A percentile compares a stretch with the other conserved stretches of the same genome.
Conservation (phyloP, 2,888 invertebrate species). For the Caenorhabditis uteleia region DNA sequence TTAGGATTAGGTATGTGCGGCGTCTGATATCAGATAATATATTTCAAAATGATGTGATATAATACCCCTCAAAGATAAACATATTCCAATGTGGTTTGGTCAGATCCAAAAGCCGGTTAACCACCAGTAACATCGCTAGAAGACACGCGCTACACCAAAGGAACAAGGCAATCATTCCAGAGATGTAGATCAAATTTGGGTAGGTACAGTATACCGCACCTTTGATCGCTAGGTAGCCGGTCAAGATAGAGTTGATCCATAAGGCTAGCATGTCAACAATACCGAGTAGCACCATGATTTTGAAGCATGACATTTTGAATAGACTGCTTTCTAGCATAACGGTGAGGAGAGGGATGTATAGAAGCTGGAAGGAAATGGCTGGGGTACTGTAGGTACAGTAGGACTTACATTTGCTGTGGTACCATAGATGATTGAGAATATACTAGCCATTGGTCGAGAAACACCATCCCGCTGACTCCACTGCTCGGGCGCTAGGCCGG, state of each 20-base stretch:
- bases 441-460: not conserved
- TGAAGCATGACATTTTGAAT: constrained; percentile 7
- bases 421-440: not conserved
- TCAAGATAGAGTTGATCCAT: constrained; percentile 3
- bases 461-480: not conserved
- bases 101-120: constrained; percentile 4
- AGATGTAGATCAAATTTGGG: constrained; percentile 8
- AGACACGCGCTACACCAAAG: constrained; percentile 12
- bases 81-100: constrained; percentile 1
- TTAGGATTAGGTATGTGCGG: constrained; percentile 4
- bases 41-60: not conserved
- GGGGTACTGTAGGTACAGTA: no score
- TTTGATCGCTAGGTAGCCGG: constrained; percentile 1
- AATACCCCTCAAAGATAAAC: not conserved
- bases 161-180: not conserved
- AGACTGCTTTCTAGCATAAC: not conserved
- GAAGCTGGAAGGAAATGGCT: not conserved
- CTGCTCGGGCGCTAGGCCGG: constrained; percentile 1
- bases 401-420: constrained; percentile 12
- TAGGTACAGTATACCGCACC: constrained; percentile 8
- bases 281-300: constrained; percentile 5
- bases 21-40: not conserved
- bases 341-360: constrained; percentile 1
- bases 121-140: not conserved
- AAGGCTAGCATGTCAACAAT: constrained; percentile 1